Evolutionary conservation across 2,797 vertebrate species (phyloP), one percentile per base, ranked within the genome.

Genomic region (Crotalus adamanteus): DNA sequence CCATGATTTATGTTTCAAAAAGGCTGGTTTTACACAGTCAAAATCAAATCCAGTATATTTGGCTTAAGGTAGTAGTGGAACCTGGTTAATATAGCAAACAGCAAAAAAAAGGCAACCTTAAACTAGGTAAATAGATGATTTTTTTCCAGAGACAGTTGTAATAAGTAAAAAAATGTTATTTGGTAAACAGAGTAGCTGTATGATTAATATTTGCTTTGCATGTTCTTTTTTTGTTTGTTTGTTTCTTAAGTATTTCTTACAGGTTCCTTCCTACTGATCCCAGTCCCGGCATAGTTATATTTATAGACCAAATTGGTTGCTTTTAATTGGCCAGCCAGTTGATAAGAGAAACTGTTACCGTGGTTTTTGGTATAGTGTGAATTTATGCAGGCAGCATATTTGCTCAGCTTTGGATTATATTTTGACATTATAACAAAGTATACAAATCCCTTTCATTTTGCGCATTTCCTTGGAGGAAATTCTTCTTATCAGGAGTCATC

Each of bases 341-440:
- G 88, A 83, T 37, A 91, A n/a, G 93, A 83, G 93, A 63, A 92
- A 89, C 90, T 11, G 95, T 86, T 93, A 61, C 94, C 92, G 86
- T 93, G 91, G 92, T 94, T 94, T 89, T 37, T 56, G 51, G 4
- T 65, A 51, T 2, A 16, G 55, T 51, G 57, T 69, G 91, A 95
- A 92, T 93, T 94, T 87, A 88, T 87, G 91, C 42, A 91, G 31
- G 85, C 87, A 53, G 90, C 92, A 56, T 65, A 59, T 94, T 86
- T 63, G 25, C 61, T 93, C 94, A 93, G 28, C 57, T 94, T 55
- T 92, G 86, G 93, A 89, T n/a, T 94, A 53, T 93, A 42, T 73
- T 93, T 47, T 47, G 37, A 83, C 78, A 83, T 83, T 83, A 83
- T 47, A 83, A 53, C 51, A 53, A 83, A 47, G 47, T 83, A 5